Evolutionary conservation across 2,113 vertebrate genomes (phyloP).

Genomic region (Panthera uncia): DNA sequence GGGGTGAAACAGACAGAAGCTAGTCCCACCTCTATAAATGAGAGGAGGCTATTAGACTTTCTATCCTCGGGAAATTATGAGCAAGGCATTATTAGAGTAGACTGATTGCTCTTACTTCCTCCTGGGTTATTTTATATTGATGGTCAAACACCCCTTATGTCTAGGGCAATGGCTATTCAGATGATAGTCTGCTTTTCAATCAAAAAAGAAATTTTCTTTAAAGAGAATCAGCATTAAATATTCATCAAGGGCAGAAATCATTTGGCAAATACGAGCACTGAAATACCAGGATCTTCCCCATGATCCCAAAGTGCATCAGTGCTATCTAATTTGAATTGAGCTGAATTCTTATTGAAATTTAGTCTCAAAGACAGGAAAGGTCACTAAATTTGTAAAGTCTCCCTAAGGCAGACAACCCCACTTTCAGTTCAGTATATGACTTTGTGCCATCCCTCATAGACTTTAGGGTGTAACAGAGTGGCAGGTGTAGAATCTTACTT

Average conservation of each 20-base stretch:
- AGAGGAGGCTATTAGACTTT: constrained; percentile 32
- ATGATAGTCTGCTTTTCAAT: constrained; percentile 65
- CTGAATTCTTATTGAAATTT: constrained; percentile 58
- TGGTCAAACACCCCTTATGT: constrained; percentile 37
- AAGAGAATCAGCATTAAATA: constrained; percentile 71
- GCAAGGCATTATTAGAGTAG: constrained; percentile 8
- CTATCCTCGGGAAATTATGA: constrained; percentile 50
- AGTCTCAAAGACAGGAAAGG: constrained; percentile 62
- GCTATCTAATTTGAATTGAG: constrained; percentile 54
- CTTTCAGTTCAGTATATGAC: background rate
- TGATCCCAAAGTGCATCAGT: constrained; percentile 52
- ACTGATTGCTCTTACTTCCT: constrained; percentile 43
- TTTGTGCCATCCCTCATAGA: background rate
- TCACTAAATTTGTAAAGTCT: constrained; percentile 44
- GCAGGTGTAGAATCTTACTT: background rate
- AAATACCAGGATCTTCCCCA: constrained; percentile 47
- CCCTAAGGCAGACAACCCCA: constrained; percentile 18
- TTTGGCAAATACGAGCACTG: constrained; percentile 55
- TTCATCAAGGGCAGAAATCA: constrained; percentile 70
- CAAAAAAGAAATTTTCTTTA: constrained; percentile 70
- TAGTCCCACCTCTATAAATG: constrained; percentile 22
- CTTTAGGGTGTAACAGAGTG: background rate
- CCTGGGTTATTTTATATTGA: constrained; percentile 69
- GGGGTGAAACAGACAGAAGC: constrained; percentile 43
- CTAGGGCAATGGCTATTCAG: constrained; percentile 43